Percentiles rank a stretch among this genome's conserved stretches.
phyloP scores from a whole-genome alignment of 2,888 invertebrate species.

The Tipula helvola region DNA sequence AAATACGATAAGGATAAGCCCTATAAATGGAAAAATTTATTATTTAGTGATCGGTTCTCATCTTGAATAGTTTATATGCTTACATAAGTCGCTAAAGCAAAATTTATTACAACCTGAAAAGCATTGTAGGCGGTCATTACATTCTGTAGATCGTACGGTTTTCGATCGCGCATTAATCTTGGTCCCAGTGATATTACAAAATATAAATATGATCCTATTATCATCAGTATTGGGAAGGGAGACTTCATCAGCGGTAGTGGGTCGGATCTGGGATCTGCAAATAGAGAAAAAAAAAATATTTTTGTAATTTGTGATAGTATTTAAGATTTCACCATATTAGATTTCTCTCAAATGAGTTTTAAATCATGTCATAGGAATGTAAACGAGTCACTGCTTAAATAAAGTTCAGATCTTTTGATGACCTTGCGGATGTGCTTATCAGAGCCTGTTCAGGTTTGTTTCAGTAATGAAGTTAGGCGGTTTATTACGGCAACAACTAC shows the following conservation, averaged over 20 bases:
- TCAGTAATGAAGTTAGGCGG: no score
- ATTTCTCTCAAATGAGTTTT: no score
- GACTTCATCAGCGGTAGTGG: slow-evolving; percentile 50
- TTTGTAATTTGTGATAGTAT: not conserved
- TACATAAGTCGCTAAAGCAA: slow-evolving; percentile 42
- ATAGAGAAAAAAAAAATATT: not conserved
- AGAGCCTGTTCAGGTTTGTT: no score
- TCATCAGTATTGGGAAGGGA: slow-evolving; percentile 44
- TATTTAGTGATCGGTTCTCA: not conserved
- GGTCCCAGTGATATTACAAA: slow-evolving; percentile 59
- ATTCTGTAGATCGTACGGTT: slow-evolving; percentile 47
- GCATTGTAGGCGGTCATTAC: slow-evolving; percentile 52
- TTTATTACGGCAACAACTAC: no score
- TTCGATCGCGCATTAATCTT: slow-evolving; percentile 48
- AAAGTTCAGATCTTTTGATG: no score
- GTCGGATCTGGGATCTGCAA: slow-evolving; percentile 48
- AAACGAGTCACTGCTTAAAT: no score
- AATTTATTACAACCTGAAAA: slow-evolving; percentile 47
- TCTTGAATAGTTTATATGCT: slow-evolving; percentile 18
- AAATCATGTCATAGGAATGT: no score
- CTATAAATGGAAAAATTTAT: not conserved
- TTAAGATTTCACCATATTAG: no score
- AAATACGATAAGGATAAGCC: not conserved
- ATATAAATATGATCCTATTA: slow-evolving; percentile 48
- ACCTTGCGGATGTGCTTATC: no score